Conservation (phyloP, 2,888 invertebrate species). For the Nesidiocoris tenuis region DNA sequence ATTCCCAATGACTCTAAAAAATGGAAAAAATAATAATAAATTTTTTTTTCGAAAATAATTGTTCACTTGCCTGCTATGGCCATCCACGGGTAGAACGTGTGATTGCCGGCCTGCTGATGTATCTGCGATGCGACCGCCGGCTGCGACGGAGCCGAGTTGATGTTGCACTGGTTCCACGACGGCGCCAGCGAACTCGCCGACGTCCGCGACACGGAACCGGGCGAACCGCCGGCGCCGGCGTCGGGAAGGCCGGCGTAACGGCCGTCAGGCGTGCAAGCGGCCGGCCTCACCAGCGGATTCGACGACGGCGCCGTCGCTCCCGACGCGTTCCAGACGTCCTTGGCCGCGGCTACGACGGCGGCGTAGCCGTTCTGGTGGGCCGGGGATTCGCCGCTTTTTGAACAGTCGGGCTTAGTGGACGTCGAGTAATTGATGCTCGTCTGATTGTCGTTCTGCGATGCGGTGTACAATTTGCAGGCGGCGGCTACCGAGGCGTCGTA, state of each 20-base stretch:
- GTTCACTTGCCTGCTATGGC: conserved; percentile 96
- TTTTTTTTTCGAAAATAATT: no score
- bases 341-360: conserved; percentile 66
- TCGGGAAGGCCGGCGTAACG: conserved; percentile 74
- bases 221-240: conserved; percentile 68
- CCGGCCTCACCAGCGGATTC: conserved; percentile 68
- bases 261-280: conserved; percentile 87
- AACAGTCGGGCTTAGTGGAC: conserved; percentile 52
- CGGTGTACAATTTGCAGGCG: conserved; percentile 75
- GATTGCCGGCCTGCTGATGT: conserved; percentile 81
- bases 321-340: conserved; percentile 69
- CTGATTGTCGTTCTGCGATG: conserved; percentile 59
- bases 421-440: conserved; percentile 51
- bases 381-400: conserved; percentile 50
- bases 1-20: no score
- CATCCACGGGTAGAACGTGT: conserved; percentile 98
- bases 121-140: conserved; percentile 70
- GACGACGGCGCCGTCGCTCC: conserved; percentile 62
- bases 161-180: conserved; percentile 85
- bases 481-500: conserved; percentile 88
- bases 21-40: no score
- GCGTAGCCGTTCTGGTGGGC: conserved; percentile 64
- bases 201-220: conserved; percentile 64
- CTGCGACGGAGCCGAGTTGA: conserved; percentile 77
- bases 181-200: conserved; percentile 55